Conservation (phyloP, 1,140 invertebrate genomes). For the Neotoxoptera formosana region DNA sequence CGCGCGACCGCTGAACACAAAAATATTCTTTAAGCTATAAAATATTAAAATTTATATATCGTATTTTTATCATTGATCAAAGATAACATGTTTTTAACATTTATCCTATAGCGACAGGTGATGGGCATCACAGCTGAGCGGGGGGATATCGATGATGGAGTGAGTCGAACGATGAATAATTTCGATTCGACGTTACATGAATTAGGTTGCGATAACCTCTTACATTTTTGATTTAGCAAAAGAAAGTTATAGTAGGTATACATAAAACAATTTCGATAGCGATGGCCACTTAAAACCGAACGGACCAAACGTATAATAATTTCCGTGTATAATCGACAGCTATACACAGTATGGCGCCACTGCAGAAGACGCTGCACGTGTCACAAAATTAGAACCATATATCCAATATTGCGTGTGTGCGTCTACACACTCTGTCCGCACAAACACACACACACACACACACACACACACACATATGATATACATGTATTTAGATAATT, state of each 20-base stretch:
- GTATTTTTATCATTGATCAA: background rate
- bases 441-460: background rate
- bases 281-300: background rate
- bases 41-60: background rate
- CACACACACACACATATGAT: too few relatives aligned
- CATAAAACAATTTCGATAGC: background rate
- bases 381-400: constrained; percentile 30
- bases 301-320: background rate
- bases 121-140: background rate
- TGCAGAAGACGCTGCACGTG: background rate
- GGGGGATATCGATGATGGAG: background rate
- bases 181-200: background rate
- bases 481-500: background rate
- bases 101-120: background rate
- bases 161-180: background rate
- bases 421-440: background rate
- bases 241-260: background rate
- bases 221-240: background rate
- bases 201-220: background rate
- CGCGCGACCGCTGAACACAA: too few relatives aligned
- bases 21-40: too few relatives aligned
- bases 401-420: constrained; percentile 6
- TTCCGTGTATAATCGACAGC: background rate
- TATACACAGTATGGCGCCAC: constrained; percentile 7
- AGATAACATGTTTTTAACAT: background rate